phyloP scores from a whole-genome alignment of 2,888 invertebrate species.

The Cephus spinipes region DNA sequence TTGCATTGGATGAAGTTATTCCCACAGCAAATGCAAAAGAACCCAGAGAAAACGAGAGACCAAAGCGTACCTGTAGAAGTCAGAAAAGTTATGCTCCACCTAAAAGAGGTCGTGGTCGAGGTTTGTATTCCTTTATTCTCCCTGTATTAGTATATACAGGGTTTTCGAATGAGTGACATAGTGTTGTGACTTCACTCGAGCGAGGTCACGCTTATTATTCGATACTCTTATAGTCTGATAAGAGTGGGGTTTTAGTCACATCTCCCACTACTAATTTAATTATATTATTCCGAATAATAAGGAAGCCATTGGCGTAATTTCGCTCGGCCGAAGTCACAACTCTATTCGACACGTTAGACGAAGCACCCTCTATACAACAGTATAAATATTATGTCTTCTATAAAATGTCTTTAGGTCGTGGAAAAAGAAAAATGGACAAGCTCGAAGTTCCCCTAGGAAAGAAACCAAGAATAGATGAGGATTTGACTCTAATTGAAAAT shows the following conservation, averaged over 20 bases:
- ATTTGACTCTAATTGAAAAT: conserved; percentile 53
- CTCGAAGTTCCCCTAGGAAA: conserved; percentile 38
- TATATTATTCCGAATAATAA: too few species aligned
- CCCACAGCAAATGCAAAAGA: conserved; percentile 27
- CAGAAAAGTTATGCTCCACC: conserved; percentile 65
- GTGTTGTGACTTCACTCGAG: neutral
- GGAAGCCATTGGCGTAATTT: too few species aligned
- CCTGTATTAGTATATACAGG: neutral
- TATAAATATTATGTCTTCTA: neutral
- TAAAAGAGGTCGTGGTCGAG: conserved; percentile 60
- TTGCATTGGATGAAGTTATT: conserved; percentile 50
- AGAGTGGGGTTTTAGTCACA: too few species aligned
- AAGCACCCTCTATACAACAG: neutral
- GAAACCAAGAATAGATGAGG: conserved; percentile 54
- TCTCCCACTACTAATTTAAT: too few species aligned
- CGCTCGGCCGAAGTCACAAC: too few species aligned
- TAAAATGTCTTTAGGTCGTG: conserved; percentile 45
- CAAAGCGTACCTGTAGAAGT: conserved; percentile 60
- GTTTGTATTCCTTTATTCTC: conserved; percentile 33
- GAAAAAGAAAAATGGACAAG: conserved; percentile 59
- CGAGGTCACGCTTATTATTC: neutral
- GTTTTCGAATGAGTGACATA: neutral
- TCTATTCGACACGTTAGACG: neutral
- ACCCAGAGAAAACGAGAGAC: conserved; percentile 57
- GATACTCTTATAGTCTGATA: neutral